Evolutionary conservation across 2,113 vertebrate species (phyloP), one percentile per base, ranked within the genome.

Genomic region (Beaufortia kweichowensis): DNA sequence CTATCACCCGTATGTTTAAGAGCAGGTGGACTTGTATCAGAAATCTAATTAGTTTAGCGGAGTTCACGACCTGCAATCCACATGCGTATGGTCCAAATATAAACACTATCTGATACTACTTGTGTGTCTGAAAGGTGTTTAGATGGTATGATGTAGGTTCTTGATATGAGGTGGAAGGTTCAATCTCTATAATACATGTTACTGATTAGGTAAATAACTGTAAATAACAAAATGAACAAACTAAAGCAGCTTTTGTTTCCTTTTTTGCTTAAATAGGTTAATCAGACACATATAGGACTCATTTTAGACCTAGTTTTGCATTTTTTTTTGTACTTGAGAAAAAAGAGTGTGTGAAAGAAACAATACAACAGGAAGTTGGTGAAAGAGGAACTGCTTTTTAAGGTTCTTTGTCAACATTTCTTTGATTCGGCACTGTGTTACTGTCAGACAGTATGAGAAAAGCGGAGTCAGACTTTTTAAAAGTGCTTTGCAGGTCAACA

Each of bases 61-160:
- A 61, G 39, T 14, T 74, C 70, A 26, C 39, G 62, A 3, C 33
- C 79, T 74, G 55, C 68, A 53, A 6, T 71, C 53, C 33, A 31
- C 53, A 7, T 33, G 17, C 79, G 67, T 67, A 81, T 67, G 75
- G 43, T 33, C 23, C 62, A 41, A 46, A 73, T 60, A 55, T 70
- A 59, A 61, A 76, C 19, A 41, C 43, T 3, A 26, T n/a, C 48
- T 59, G 23, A n/a, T 33, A 15, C 8, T 4, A 57, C 68, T 39
- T 53, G 0, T 39, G 69, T 71, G 53, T 59, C 21, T 39, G 17
- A 35, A 59, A 11, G 19, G 14, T 7, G 7, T 53, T 53, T 57
- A 19, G 21, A 12, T 21, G 3, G 2, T 8, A 26, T 39, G 53
- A 33, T 53, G 48, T 50, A 17, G 15, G 5, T 19, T 43, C 41